Evolutionary conservation across 2,113 vertebrate genomes (phyloP), one percentile per base, ranked within the genome.

Genomic region (Ciconia maguari): DNA sequence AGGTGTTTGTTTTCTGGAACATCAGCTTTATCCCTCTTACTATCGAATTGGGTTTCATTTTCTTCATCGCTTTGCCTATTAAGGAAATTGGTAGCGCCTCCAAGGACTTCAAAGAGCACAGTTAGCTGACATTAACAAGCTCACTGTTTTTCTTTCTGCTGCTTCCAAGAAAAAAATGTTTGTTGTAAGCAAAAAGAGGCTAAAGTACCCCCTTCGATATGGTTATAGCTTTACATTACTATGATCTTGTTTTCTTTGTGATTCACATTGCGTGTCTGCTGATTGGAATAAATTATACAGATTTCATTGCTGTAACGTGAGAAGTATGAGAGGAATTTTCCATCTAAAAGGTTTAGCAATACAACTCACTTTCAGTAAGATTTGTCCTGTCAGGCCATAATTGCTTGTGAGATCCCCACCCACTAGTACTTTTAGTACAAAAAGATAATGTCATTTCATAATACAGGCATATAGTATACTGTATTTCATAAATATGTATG

Each of bases 261-360:
- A 85, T 79, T 95, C 82, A 90, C 20, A 20, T n/a, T 80, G n/a
- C 29, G 11, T 42, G 57, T 65, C 64, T 95, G 32, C 70, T 94
- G 64, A 86, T 60, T 90, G 42, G 32, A 87, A 87, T 85, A 94
- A 76, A 91, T 94, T 76, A 84, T 48, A 81, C 36, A 94, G 38
- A 87, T 95, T 93, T 94, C 66, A 61, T 29, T 79, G 46, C 25
- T 72, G 38, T 60, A 93, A 96, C 1, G 0, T 81, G 84, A 80
- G 91, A 96, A 95, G 55, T 55, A 95, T 93, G 91, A 90, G 24
- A 94, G 48, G 93, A 94, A 96, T 96, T 95, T 93, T 97, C 91
- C 44, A 78, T 77, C 38, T 86, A 42, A 77, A 89, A 93, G 60
- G 52, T 95, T 95, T 68, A 95, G 81, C 68, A 95, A 86, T 65